Base-by-base conservation (phyloP, 1,140 invertebrate genomes). In the Thalassaphorura encarpata region DNA sequence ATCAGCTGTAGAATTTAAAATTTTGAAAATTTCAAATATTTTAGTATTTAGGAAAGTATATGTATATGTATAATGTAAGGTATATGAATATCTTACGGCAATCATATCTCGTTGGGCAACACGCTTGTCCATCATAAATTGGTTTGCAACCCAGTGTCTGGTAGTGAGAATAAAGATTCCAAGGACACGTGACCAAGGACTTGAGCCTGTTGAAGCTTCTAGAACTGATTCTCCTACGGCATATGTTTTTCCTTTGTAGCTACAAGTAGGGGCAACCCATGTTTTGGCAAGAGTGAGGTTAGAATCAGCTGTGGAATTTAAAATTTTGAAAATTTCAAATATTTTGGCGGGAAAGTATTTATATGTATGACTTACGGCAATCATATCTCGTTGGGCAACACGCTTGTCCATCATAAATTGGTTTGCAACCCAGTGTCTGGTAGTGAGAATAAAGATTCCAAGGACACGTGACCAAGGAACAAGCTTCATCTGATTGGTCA, bases 341-440 rank as follows among this genome's bases (percentile, higher is more conserved):
- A n/a, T 43, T 6, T n/a, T 11, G 6, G n/a, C n/a, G 18, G 6
- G 8, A 8, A 43, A 15, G 16, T 39, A 6, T 8, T n/a, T 15
- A 33, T n/a, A n/a, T n/a, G n/a, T n/a, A n/a, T n/a, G n/a, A n/a
- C n/a, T n/a, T n/a, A n/a, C n/a, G n/a, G n/a, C n/a, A n/a, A 27
- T 66, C 56, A 57, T 54, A 67, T 39, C 61, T 41, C 13, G 61
- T 64, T n/a, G 67, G 67, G 50, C 67, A 67, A 47, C 67, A 67
- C 6, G 63, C 52, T 51, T 60, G 50, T 8, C 48, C 58, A 40
- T 61, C 57, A 36, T 64, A 67, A 60, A 66, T 50, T 19, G 67
- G 67, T 26, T 57, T 53, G 48, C 67, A 67, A 18, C 62, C 61
- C 13, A 61, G 31, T 29, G 45, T 56, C 11, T 31, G 41, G 46